Conservation (phyloP, 2,113 vertebrate genomes). For the Girardinichthys multiradiatus region DNA sequence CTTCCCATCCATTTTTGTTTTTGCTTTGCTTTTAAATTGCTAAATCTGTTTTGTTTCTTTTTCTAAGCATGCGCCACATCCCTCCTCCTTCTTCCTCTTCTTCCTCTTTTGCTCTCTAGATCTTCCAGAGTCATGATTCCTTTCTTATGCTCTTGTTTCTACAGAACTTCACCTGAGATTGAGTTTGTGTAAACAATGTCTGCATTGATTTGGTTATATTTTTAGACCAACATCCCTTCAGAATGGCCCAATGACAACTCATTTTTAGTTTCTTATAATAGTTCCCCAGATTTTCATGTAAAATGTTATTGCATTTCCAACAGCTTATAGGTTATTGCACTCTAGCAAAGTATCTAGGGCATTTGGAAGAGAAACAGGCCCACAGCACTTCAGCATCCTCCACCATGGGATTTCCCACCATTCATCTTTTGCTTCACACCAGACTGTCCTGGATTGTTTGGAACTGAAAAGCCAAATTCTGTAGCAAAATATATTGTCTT, state of each 20-base stretch:
- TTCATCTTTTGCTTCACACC: no score
- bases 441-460: not conserved
- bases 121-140: no score
- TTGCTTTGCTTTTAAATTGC: not conserved
- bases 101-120: no score
- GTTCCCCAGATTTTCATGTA: not conserved
- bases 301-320: not conserved
- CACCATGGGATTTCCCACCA: not conserved
- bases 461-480: not conserved
- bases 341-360: no score
- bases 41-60: no score
- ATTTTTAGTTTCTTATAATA: not conserved
- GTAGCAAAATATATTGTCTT: not conserved
- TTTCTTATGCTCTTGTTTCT: no score
- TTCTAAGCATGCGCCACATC: no score
- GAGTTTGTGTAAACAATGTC: no score
- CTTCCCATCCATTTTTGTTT: not conserved
- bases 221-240: not conserved
- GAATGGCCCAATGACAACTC: not conserved
- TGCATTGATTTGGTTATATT: not conserved
- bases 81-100: no score
- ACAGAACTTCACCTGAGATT: no score
- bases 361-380: not conserved
- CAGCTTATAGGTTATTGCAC: no score
- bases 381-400: not conserved